Evolutionary conservation across 2,113 vertebrate species (phyloP), one percentile per base, ranked within the genome.

Genomic region (Arenaria interpres): DNA sequence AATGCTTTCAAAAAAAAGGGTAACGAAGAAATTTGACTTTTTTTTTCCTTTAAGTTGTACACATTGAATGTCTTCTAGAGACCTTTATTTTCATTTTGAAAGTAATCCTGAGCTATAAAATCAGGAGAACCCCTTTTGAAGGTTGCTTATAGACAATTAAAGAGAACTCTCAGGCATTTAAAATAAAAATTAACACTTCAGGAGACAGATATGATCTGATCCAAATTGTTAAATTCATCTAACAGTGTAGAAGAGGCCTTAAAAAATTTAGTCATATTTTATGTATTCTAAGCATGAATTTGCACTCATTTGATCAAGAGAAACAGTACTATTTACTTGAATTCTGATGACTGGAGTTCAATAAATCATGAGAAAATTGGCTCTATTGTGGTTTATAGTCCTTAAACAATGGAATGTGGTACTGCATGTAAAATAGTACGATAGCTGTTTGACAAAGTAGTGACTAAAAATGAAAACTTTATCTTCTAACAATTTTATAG

Each of bases 201-300:
- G 16, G 32, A 75, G 46, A 69, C 5, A 79, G 43, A 72, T 84
- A 23, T 32, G 0, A 46, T 64, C 27, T 50, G 4, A 81, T 53
- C 5, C 12, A 76, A 76, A 78, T 19, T 56, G 7, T 24, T 63
- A 91, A 85, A 89, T 62, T 60, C 4, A 68, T 75, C 71, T 81
- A 75, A 45, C 6, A 56, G 16, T 54, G 20, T 8, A 89, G 77
- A 87, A 86, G 37, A 88, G 4, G 1, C 14, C 11, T 80, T 89
- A 62, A 32, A 51, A 14, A 12, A 48, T 82, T 79, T 64, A 72
- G 4, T 23, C 3, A 71, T 80, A 62, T 85, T 76, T 83, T 2
- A 41, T 92, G 43, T 37, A 88, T 68, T 77, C 24, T 71, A 88
- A 83, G 14, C 28, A 56, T 77, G 48, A 82, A 79, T 89, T 87